Percentiles rank a stretch among this genome's conserved stretches.
phyloP scores from a whole-genome alignment of 2,888 invertebrate species.

The Agrochola circellaris region DNA sequence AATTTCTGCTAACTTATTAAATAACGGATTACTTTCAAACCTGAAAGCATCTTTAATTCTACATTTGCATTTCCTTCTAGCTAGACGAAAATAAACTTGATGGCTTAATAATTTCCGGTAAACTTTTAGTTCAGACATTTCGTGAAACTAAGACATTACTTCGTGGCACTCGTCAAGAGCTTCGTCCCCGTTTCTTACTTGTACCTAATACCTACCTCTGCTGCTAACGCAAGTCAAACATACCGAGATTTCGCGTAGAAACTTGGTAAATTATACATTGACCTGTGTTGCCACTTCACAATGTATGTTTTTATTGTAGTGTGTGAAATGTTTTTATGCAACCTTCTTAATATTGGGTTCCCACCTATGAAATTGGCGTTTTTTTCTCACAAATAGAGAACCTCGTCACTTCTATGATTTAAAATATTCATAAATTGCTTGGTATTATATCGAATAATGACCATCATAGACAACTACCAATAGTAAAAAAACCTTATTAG shows the following conservation, averaged over 20 bases:
- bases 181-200: neutral
- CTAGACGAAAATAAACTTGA: neutral
- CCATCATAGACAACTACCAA: too few species aligned
- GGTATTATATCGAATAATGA: too few species aligned
- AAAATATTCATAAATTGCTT: too few species aligned
- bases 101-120: neutral
- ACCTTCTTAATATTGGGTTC: neutral
- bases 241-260: neutral
- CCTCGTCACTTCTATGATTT: too few species aligned
- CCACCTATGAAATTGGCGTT: too few species aligned
- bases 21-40: neutral
- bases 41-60: neutral
- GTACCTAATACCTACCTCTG: neutral
- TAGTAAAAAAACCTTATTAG: too few species aligned
- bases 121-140: neutral
- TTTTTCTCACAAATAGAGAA: too few species aligned
- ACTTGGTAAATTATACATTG: conserved; percentile 4
- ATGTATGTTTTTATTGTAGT: conserved; percentile 1
- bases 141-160: neutral
- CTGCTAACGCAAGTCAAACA: conserved; percentile 23
- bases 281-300: neutral
- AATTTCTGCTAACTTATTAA: neutral
- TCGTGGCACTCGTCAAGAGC: neutral
- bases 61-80: neutral
- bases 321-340: neutral